These are phyloP conservation scores for Takifugu flavidus DNA, from an alignment of 2,113 vertebrate genomes.

Conservation along the genomic window DNA sequence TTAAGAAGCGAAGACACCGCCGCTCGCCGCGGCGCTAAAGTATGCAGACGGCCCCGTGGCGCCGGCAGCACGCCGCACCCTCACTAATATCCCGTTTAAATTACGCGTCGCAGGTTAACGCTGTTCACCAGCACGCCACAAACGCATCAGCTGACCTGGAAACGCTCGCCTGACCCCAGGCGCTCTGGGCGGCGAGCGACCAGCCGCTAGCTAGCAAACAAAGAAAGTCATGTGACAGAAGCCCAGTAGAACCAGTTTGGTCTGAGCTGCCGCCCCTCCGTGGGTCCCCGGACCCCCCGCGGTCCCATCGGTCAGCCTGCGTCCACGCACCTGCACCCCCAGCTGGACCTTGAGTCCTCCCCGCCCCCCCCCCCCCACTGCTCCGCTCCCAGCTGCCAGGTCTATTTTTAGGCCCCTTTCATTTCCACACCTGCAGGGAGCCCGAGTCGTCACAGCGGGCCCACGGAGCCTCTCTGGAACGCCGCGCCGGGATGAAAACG, in stretches of 20 bases:
- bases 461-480: constrained; percentile 71
- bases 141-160: constrained; percentile 5
- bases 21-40: constrained; percentile 26
- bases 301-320: constrained; percentile 66
- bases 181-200: not conserved
- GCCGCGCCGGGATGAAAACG: constrained; percentile 74
- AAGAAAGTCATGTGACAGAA: too few species aligned
- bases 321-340: constrained; percentile 73
- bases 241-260: not conserved
- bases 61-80: constrained; percentile 23
- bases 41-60: constrained; percentile 52
- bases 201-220: not conserved
- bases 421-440: constrained; percentile 87
- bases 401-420: constrained; percentile 90
- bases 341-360: constrained; percentile 64
- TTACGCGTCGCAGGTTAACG: constrained; percentile 5
- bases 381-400: constrained; percentile 83
- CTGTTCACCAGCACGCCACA: not conserved
- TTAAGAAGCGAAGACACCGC: constrained; percentile 47
- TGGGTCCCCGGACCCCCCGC: constrained; percentile 44
- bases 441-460: constrained; percentile 67
- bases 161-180: constrained; percentile 14
- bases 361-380: constrained; percentile 12
- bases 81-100: constrained; percentile 42
- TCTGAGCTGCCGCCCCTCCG: constrained; percentile 11